Evolutionary conservation across 2,888 invertebrate genomes (phyloP).

Genomic region (Drosophila tripunctata): DNA sequence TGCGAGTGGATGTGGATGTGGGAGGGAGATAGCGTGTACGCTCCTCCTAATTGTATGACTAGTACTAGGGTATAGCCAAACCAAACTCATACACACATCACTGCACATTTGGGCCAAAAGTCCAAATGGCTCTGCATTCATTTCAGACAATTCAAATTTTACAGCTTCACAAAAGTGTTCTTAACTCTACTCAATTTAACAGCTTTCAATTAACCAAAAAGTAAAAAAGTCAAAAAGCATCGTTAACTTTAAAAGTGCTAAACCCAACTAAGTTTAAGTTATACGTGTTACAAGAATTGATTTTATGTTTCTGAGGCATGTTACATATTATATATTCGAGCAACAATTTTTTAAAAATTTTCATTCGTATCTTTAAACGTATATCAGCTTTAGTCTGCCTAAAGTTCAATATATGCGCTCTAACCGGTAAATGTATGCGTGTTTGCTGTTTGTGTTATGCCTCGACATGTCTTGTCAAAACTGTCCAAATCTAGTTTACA

Average conservation of each 20-base stretch:
- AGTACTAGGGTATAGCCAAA: slow-evolving; percentile 11
- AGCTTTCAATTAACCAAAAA: slow-evolving; percentile 18
- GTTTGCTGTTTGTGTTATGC: slow-evolving; percentile 8
- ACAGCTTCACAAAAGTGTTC: slow-evolving; percentile 31
- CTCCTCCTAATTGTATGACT: slow-evolving; percentile 52
- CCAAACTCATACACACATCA: slow-evolving; percentile 33
- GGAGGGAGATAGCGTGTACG: slow-evolving; percentile 11
- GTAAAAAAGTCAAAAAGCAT: neutral
- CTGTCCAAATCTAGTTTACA: slow-evolving; percentile 47
- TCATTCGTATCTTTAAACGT: slow-evolving; percentile 11
- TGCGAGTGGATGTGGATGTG: neutral
- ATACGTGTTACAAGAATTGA: neutral
- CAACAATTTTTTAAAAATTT: too few relatives aligned
- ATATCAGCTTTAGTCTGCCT: slow-evolving; percentile 10
- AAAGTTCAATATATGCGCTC: slow-evolving; percentile 22
- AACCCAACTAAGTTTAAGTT: slow-evolving; percentile 1
- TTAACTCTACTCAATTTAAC: slow-evolving; percentile 31
- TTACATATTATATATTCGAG: too few relatives aligned
- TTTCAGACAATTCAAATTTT: slow-evolving; percentile 36
- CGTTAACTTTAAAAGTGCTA: neutral
- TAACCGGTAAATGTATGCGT: neutral
- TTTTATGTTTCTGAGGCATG: too few relatives aligned
- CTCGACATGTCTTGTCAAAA: slow-evolving; percentile 44
- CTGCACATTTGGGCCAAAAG: slow-evolving; percentile 52
- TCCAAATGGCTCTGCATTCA: slow-evolving; percentile 36